A percentile compares a stretch with the other conserved stretches of the same genome.
These are phyloP conservation scores for Catharus fuscescens DNA, from an alignment of 2,113 vertebrate genomes.

Conservation along the genomic window DNA sequence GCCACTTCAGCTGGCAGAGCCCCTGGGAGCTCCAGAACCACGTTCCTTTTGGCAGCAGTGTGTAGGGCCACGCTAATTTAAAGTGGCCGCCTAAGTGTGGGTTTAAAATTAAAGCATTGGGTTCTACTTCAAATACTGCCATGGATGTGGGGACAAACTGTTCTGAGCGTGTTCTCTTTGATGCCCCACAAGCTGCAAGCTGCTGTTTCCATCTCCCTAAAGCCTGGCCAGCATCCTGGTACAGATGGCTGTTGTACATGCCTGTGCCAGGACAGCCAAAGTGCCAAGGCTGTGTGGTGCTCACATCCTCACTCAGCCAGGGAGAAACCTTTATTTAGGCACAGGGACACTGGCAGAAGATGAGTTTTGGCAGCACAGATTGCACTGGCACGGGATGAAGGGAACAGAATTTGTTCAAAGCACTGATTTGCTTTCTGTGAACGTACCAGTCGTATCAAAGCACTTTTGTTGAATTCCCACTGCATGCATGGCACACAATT, in stretches of 20 bases:
- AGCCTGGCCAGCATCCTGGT: neutral
- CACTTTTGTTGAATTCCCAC: neutral
- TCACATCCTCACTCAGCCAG: neutral
- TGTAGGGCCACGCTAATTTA: neutral
- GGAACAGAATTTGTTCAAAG: neutral
- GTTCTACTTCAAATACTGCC: neutral
- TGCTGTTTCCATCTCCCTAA: neutral
- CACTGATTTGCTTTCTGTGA: neutral
- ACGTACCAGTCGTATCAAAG: neutral
- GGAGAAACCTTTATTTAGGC: neutral
- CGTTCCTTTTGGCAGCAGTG: neutral
- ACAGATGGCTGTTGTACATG: neutral
- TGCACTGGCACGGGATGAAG: neutral
- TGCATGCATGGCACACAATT: neutral
- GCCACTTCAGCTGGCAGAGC: neutral
- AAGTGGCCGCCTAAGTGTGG: neutral
- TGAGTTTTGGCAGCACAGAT: neutral
- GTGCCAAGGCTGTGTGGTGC: neutral
- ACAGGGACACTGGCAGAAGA: neutral
- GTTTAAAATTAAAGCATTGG: neutral
- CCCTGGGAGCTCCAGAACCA: neutral
- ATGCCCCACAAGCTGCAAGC: neutral
- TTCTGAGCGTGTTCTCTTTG: neutral
- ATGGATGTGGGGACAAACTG: neutral
- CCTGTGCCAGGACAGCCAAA: neutral